Base-by-base conservation (phyloP, 2,888 invertebrate genomes). In the Lithophane leautieri region DNA sequence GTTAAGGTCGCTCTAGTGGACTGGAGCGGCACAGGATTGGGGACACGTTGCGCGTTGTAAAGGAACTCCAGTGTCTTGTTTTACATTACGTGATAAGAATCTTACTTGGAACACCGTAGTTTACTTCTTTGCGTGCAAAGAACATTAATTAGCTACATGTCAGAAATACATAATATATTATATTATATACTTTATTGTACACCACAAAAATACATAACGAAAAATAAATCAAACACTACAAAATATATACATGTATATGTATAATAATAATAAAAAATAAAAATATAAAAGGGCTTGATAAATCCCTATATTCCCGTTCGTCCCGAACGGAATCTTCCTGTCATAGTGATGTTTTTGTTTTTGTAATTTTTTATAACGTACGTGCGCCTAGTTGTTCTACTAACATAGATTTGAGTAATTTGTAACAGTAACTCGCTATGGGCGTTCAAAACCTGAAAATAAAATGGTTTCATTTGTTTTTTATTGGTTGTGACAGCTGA, bases 1-100 rank as follows among this genome's bases (percentile, higher is more conserved):
- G 76, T 73, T 34, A 70, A 85, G 67, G 82, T 77, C 68, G 34
- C 82, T 60, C 67, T 28, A 82, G 60, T 78, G 61, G 71, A 63
- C 52, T 54, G 72, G 44, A 70, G 61, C 44, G 69, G 44, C 47
- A 16, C 34, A 14, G 58, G 40, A 61, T 65, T 25, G 54, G 44
- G 22, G 8, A 28, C 65, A 81, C 42, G 4, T 1, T 2, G 25
- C 65, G 76, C 42, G 4, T 1, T 2, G 25, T 12, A 40, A 40
- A 61, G 11, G 34, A n/a, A 4, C 1, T 34, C 0, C 76, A 84
- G 58, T 66, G 12, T 22, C 8, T 6, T 16, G 0, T 40, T n/a
- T 70, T 16, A 34, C 7, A n/a, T 44, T 22, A 34, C 12, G 8
- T 42, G 4, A 50, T 50, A 2, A 56, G 7, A 77, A 56, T 52